A percentile compares a stretch with the other conserved stretches of the same genome.
phyloP scores from a whole-genome alignment of 2,888 invertebrate species.

The Sceliomorpha sp. region DNA sequence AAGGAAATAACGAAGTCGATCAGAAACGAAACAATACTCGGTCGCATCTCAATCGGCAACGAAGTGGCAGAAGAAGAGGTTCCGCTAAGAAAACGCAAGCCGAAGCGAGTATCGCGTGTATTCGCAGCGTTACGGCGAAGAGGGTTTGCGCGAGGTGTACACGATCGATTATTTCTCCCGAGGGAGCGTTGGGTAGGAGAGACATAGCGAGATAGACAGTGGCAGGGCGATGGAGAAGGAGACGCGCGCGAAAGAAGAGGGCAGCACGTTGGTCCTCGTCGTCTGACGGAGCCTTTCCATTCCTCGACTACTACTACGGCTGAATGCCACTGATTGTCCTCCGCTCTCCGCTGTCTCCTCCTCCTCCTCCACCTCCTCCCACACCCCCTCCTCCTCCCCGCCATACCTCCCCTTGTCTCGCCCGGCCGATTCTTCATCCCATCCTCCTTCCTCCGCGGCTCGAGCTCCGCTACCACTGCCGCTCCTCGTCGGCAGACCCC shows the following conservation, averaged over 20 bases:
- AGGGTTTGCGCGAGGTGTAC: conserved; percentile 38
- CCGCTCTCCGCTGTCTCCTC: conserved; percentile 60
- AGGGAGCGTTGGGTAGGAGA: conserved; percentile 24
- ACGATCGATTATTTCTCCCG: conserved; percentile 42
- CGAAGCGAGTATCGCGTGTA: conserved; percentile 18
- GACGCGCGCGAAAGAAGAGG: conserved; percentile 23
- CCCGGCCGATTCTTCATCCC: conserved; percentile 24
- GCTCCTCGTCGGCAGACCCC: conserved; percentile 58
- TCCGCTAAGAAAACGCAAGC: conserved; percentile 18
- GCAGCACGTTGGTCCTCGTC: conserved; percentile 50
- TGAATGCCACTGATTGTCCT: conserved; percentile 79
- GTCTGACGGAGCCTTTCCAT: conserved; percentile 61
- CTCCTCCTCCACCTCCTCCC: conserved; percentile 27
- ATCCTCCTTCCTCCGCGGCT: conserved; percentile 34
- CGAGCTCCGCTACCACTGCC: conserved; percentile 36
- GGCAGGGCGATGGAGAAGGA: conserved; percentile 6
- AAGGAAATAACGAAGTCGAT: too few species aligned
- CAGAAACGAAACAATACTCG: too few species aligned
- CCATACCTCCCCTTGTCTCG: conserved; percentile 5
- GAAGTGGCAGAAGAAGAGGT: too few species aligned
- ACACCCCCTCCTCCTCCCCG: conserved; percentile 35
- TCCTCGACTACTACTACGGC: conserved; percentile 66
- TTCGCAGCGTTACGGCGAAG: conserved; percentile 27
- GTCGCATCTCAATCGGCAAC: too few species aligned
- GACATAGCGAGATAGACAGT: conserved; percentile 31